Conservation (phyloP, 2,888 invertebrate genomes). For the Ornithoptera priamus region DNA sequence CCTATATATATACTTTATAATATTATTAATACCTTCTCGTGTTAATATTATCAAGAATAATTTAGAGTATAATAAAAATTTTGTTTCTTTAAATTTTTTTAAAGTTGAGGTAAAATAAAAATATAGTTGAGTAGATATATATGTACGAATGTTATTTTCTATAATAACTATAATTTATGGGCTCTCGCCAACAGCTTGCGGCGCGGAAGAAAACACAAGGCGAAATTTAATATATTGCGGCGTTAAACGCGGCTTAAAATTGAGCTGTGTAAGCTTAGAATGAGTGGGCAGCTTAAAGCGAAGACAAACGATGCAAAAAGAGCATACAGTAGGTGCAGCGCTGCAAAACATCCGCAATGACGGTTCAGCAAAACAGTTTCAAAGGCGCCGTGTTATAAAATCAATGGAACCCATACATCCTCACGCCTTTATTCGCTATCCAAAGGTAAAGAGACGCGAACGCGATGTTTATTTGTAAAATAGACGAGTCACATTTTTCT, state of each 20-base stretch:
- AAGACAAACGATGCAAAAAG: conserved; percentile 40
- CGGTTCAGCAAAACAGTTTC: conserved; percentile 28
- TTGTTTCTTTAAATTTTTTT: too few species aligned
- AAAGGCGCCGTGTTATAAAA: conserved; percentile 28
- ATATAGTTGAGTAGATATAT: not conserved
- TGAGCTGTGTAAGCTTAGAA: conserved; percentile 36
- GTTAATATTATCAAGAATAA: too few species aligned
- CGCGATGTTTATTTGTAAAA: conserved; percentile 26
- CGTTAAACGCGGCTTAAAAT: conserved; percentile 32
- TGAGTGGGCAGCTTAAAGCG: conserved; percentile 36
- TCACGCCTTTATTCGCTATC: conserved; percentile 28
- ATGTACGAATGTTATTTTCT: not conserved
- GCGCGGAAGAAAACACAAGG: conserved; percentile 18
- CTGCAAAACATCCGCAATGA: conserved; percentile 30
- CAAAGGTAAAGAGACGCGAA: conserved; percentile 26
- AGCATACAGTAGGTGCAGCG: conserved; percentile 31
- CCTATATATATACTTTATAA: too few species aligned
- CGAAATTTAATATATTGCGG: conserved; percentile 29
- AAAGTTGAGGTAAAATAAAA: too few species aligned
- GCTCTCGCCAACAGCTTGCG: not conserved
- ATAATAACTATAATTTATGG: not conserved
- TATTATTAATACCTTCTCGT: too few species aligned
- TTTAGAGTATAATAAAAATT: too few species aligned
- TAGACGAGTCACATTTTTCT: conserved; percentile 6
- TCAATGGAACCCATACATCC: conserved; percentile 31